These are phyloP conservation scores for Butastur rufipennis DNA, from an alignment of 2,113 vertebrate species.

Conservation along the genomic window DNA sequence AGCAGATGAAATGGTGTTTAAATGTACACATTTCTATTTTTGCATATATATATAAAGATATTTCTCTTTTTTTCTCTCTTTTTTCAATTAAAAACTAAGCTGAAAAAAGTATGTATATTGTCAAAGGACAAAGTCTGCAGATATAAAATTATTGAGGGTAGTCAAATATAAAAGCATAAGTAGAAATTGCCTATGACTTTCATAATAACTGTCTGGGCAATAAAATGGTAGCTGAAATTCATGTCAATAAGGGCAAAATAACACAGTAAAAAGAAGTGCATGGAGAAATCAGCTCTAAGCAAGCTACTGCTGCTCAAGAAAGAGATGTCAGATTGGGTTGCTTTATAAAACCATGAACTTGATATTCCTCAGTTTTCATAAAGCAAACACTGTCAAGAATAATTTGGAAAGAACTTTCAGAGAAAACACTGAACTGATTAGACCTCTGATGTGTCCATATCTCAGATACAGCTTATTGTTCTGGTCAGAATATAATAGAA, in stretches of 20 bases:
- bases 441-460: not conserved
- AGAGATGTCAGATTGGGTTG: not conserved
- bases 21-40: not conserved
- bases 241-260: not conserved
- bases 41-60: not conserved
- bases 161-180: not conserved
- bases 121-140: not conserved
- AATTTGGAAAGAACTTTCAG: not conserved
- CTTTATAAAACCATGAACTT: not conserved
- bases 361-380: not conserved
- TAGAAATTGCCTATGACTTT: not conserved
- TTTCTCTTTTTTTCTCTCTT: not conserved
- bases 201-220: not conserved
- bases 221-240: not conserved
- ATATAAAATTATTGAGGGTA: not conserved
- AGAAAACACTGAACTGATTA: not conserved
- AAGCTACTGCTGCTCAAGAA: not conserved
- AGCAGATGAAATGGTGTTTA: not conserved
- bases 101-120: not conserved
- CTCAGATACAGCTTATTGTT: not conserved
- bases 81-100: not conserved
- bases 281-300: not conserved
- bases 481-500: not conserved
- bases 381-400: not conserved
- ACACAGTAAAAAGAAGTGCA: not conserved